These are phyloP conservation scores for Peromyscus nudipes DNA, from an alignment of 2,797 vertebrate species.

Conservation along the genomic window DNA sequence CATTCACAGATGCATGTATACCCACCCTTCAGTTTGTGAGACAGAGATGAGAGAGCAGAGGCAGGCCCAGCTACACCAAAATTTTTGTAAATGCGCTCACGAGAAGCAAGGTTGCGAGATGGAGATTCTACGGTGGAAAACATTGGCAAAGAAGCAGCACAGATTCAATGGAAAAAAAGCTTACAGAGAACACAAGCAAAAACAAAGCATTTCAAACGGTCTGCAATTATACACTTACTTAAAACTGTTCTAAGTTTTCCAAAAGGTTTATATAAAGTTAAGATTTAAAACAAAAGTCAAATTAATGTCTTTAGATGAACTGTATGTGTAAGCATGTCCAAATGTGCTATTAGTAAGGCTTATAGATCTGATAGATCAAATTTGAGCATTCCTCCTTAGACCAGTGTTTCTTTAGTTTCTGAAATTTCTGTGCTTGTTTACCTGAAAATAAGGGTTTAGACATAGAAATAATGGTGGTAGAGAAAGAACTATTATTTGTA, in stretches of 20 bases:
- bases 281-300: constrained; percentile 63
- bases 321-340: neutral
- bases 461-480: neutral
- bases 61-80: constrained; percentile 94
- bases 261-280: constrained; percentile 68
- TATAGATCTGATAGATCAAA: constrained; percentile 51
- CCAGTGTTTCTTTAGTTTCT: constrained; percentile 33
- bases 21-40: constrained; percentile 99
- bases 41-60: constrained; percentile 97
- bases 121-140: constrained; percentile 98
- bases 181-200: constrained; percentile 88
- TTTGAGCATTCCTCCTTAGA: constrained; percentile 54
- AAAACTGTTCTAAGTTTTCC: constrained; percentile 67
- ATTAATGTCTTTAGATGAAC: constrained; percentile 56
- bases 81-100: constrained; percentile 97
- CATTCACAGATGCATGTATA: constrained; percentile 91
- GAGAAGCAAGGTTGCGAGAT: constrained; percentile 98
- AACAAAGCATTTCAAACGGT: constrained; percentile 88
- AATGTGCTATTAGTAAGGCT: constrained; percentile 46
- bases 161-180: constrained; percentile 92
- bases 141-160: constrained; percentile 96
- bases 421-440: constrained; percentile 54
- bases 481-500: constrained; percentile 56
- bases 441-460: constrained; percentile 48
- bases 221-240: constrained; percentile 71